These are phyloP conservation scores for Kuschelorhynchus macadamiae DNA, from an alignment of 2,888 invertebrate species.

Conservation along the genomic window DNA sequence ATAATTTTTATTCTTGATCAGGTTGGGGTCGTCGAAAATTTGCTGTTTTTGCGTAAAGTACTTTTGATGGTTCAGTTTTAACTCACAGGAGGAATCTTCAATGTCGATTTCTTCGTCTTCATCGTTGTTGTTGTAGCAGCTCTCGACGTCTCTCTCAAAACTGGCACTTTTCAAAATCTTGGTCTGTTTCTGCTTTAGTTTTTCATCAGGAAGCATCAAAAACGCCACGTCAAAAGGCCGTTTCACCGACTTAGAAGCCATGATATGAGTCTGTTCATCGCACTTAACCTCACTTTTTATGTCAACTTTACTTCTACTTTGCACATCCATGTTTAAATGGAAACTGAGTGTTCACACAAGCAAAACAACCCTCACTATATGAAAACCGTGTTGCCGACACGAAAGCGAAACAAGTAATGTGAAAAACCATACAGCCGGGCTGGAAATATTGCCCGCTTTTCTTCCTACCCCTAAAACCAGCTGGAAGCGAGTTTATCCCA, in stretches of 20 bases:
- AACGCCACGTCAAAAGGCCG: slow-evolving; percentile 93
- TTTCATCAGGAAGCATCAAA: slow-evolving; percentile 89
- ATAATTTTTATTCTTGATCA: slow-evolving; percentile 70
- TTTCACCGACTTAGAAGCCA: slow-evolving; percentile 74
- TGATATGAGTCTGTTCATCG: slow-evolving; percentile 60
- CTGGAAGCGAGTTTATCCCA: slow-evolving; percentile 60
- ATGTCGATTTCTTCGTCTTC: slow-evolving; percentile 65
- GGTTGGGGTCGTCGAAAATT: slow-evolving; percentile 74
- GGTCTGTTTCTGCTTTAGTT: slow-evolving; percentile 76
- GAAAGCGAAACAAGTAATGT: slow-evolving; percentile 66
- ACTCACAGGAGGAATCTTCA: slow-evolving; percentile 57
- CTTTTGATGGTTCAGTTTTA: slow-evolving; percentile 57
- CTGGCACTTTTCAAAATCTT: slow-evolving; percentile 73
- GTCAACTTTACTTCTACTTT: slow-evolving; percentile 61
- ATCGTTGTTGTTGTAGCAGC: slow-evolving; percentile 58
- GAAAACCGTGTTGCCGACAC: slow-evolving; percentile 60
- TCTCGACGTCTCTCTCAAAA: slow-evolving; percentile 58
- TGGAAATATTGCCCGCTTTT: slow-evolving; percentile 68
- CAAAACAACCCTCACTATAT: too few species aligned
- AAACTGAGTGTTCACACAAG: too few species aligned
- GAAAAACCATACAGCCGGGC: slow-evolving; percentile 66
- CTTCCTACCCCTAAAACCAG: slow-evolving; percentile 64
- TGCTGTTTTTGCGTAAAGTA: slow-evolving; percentile 70
- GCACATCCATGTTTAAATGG: too few species aligned
- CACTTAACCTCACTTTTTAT: slow-evolving; percentile 70